Conservation (phyloP, 2,797 vertebrate genomes). For the Pelobates cultripes region DNA sequence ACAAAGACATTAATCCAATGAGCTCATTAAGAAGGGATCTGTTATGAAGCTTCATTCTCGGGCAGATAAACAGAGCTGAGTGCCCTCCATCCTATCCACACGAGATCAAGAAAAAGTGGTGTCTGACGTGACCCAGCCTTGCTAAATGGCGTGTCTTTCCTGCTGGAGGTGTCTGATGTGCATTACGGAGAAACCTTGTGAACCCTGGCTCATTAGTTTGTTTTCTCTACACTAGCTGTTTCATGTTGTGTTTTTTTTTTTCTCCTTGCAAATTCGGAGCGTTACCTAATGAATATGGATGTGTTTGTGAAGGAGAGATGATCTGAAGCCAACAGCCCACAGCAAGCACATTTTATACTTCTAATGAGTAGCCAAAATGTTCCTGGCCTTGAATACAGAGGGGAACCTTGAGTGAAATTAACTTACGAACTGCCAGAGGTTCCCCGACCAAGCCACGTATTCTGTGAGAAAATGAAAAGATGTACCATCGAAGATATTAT, state of each 20-base stretch:
- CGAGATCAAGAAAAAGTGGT: conserved; percentile 5
- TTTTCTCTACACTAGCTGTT: conserved; percentile 14
- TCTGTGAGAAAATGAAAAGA: too few relatives aligned
- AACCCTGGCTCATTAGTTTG: conserved; percentile 32
- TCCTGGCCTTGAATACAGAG: background rate
- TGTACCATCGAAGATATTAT: too few relatives aligned
- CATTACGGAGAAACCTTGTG: conserved; percentile 31
- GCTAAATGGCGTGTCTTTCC: background rate
- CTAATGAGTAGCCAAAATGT: background rate
- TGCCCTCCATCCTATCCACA: background rate
- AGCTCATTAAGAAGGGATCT: conserved; percentile 28
- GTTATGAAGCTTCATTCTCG: background rate
- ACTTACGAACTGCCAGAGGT: too few relatives aligned
- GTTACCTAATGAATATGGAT: conserved; percentile 39
- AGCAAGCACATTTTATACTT: background rate
- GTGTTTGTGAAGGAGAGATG: conserved; percentile 14
- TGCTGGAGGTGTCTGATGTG: conserved; percentile 17
- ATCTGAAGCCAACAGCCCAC: background rate
- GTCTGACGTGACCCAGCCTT: background rate
- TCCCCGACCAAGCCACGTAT: too few relatives aligned
- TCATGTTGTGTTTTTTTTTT: conserved; percentile 11
- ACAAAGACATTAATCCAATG: conserved; percentile 1
- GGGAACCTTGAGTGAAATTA: too few relatives aligned
- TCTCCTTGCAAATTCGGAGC: background rate
- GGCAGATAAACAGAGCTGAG: conserved; percentile 4